Evolutionary conservation across 1,140 invertebrate genomes (phyloP), one percentile per base, ranked within the genome.

Genomic region (Tetramorium simillimum): DNA sequence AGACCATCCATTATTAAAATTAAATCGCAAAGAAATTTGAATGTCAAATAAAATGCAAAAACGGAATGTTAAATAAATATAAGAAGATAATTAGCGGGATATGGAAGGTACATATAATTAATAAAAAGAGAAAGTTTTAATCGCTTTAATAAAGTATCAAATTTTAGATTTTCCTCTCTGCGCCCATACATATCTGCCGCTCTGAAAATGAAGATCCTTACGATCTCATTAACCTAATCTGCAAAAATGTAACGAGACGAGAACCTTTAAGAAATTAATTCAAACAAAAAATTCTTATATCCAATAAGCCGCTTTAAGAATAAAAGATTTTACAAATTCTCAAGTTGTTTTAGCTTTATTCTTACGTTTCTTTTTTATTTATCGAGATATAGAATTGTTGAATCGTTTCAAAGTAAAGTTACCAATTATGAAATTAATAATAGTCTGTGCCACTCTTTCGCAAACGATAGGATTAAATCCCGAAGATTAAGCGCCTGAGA

Each of bases 351-450:
- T 78, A 37, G 46, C 14, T 9, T 53, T 28, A 14, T 53, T 49
- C 7, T 67, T 67, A 37, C 14, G 12, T 21, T 63, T 21, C n/a
- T 53, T 53, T 53, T 53, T 18, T 51, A 40, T 56, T 60, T 3
- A 49, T 40, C 37, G 18, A 56, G 6, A 33, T 82, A 18, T n/a
- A n/a, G 16, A 43, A 43, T 72, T 24, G 16, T 56, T 9, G 14
- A 58, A 3, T 14, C 12, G 9, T 21, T 81, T 40, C 2, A 5
- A 40, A 56, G 24, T 14, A 9, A 43, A 33, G 24, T 60, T 73
- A 72, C 14, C 53, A 24, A 7, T 69, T 65, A 28, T 60, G n/a
- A 63, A 69, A 60, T 75, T 73, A 53, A 73, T 72, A 77, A 58
- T 24, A 58, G 56, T 60, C 58, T 33, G 46, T 18, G 63, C 33